Conservation (phyloP, 2,888 invertebrate species). For the Apoderus coryli region DNA sequence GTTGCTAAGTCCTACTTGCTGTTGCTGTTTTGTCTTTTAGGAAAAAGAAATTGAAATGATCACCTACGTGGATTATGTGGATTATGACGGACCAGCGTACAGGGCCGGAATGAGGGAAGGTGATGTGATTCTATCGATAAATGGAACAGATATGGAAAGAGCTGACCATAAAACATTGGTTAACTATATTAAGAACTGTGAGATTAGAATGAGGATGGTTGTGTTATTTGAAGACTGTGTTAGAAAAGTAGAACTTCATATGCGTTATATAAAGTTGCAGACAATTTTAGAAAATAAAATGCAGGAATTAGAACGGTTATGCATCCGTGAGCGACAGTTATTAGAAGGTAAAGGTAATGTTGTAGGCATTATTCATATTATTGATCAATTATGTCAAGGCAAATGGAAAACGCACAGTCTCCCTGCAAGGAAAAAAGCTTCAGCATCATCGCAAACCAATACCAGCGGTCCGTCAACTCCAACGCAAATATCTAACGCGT, state of each 20-base stretch:
- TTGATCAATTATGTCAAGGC: no score
- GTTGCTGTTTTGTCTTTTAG: no score
- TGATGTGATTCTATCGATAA: slow-evolving; percentile 91
- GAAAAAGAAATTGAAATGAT: slow-evolving; percentile 92
- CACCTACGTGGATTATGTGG: slow-evolving; percentile 94
- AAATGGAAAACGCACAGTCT: slow-evolving; percentile 85
- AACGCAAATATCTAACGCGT: slow-evolving; percentile 36
- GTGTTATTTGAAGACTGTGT: slow-evolving; percentile 95
- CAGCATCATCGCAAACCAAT: slow-evolving; percentile 38
- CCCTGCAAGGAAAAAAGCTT: slow-evolving; percentile 70
- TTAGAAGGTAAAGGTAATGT: no score
- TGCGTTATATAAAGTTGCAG: slow-evolving; percentile 83
- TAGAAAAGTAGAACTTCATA: slow-evolving; percentile 83
- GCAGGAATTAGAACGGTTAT: slow-evolving; percentile 69
- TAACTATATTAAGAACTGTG: slow-evolving; percentile 81
- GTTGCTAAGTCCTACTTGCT: no score
- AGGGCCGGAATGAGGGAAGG: slow-evolving; percentile 90
- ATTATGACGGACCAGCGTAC: slow-evolving; percentile 82
- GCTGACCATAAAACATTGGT: slow-evolving; percentile 89
- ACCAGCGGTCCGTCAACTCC: slow-evolving; percentile 38
- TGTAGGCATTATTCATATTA: no score
- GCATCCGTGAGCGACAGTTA: slow-evolving; percentile 67
- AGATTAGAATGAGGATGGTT: slow-evolving; percentile 85
- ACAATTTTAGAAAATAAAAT: slow-evolving; percentile 70
- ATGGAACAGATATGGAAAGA: slow-evolving; percentile 89